These are phyloP conservation scores for Lamprologus speciosus DNA, from an alignment of 2,113 vertebrate species.

Conservation along the genomic window DNA sequence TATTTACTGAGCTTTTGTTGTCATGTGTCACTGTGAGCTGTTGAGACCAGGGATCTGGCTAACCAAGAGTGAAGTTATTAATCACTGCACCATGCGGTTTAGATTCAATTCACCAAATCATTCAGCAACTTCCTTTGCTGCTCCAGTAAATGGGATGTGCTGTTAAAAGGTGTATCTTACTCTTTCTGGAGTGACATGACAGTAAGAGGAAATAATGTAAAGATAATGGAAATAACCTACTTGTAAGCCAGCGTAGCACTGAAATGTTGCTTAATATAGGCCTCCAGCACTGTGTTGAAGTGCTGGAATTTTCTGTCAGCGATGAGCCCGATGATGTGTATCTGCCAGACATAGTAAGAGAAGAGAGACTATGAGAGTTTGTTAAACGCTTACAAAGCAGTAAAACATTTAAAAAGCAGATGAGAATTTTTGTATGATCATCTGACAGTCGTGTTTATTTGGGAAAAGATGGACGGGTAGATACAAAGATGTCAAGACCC, in stretches of 20 bases:
- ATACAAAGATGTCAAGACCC: neutral
- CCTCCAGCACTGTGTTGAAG: slow-evolving; percentile 94
- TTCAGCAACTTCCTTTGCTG: neutral
- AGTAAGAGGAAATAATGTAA: neutral
- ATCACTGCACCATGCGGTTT: neutral
- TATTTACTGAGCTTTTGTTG: neutral
- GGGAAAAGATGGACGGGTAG: neutral
- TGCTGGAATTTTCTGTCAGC: slow-evolving; percentile 97
- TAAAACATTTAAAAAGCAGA: neutral
- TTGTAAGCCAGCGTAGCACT: slow-evolving; percentile 96
- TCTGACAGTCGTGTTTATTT: neutral
- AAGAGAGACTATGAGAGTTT: neutral
- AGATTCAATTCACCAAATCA: neutral
- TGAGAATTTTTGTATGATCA: neutral
- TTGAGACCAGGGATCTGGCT: neutral
- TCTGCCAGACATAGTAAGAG: slow-evolving; percentile 65
- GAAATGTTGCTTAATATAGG: slow-evolving; percentile 97
- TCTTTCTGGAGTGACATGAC: neutral
- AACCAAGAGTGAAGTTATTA: neutral
- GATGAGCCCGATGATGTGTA: slow-evolving; percentile 94
- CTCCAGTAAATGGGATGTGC: neutral
- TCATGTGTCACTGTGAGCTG: neutral
- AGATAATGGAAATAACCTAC: slow-evolving; percentile 69
- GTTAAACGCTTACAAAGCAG: neutral
- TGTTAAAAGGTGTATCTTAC: neutral